A percentile compares a stretch with the other conserved stretches of the same genome.
phyloP scores from a whole-genome alignment of 2,888 invertebrate genomes.

The Perizoma affinitatum region DNA sequence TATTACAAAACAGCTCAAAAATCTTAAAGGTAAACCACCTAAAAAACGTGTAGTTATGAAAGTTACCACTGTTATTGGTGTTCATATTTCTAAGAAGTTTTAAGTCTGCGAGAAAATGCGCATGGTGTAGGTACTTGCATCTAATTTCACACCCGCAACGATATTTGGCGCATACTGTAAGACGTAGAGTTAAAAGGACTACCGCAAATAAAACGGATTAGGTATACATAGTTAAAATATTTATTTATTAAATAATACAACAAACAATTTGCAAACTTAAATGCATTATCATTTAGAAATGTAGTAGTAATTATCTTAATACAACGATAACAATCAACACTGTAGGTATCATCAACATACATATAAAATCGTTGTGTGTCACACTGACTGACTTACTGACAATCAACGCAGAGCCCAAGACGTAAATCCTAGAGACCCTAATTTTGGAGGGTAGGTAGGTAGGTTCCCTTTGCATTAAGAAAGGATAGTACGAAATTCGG shows the following conservation, averaged over 20 bases:
- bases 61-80: constrained; percentile 9
- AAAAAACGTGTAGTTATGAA: background rate
- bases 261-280: constrained; percentile 46
- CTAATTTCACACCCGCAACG: background rate
- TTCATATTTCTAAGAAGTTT: constrained; percentile 2
- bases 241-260: constrained; percentile 51
- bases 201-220: constrained; percentile 18
- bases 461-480: too few relatives aligned
- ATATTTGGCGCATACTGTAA: background rate
- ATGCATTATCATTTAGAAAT: constrained; percentile 8
- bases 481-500: too few relatives aligned
- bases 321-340: constrained; percentile 4
- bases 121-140: too few relatives aligned
- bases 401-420: too few relatives aligned
- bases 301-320: constrained; percentile 9
- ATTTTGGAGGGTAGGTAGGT: too few relatives aligned
- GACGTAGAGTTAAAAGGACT: too few relatives aligned
- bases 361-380: too few relatives aligned
- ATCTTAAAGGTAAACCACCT: background rate
- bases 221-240: constrained; percentile 32
- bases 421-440: too few relatives aligned
- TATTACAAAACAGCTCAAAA: background rate
- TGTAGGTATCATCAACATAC: too few relatives aligned
- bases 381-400: too few relatives aligned
- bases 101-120: too few relatives aligned